A percentile compares a stretch with the other conserved stretches of the same genome.
Evolutionary conservation across 2,888 invertebrate genomes (phyloP).

Genomic region (Hesperia comma): DNA sequence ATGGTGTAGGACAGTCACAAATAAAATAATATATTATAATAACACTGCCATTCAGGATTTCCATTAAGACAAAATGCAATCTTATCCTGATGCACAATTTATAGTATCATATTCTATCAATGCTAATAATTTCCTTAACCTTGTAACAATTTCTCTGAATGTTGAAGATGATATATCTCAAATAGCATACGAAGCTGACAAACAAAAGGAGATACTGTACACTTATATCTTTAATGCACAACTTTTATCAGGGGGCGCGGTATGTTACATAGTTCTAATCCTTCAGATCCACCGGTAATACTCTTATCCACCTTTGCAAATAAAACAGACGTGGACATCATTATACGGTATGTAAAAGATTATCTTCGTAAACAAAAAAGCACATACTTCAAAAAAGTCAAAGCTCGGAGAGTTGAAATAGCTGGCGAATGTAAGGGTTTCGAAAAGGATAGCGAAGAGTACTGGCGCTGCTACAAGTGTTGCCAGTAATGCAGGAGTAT

Average conservation of each 20-base stretch:
- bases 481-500: conserved; percentile 89
- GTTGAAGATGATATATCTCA: not conserved
- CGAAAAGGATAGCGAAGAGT: conserved; percentile 38
- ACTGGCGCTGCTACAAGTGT: conserved; percentile 49
- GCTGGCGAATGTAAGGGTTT: conserved; percentile 43
- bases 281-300: conserved; percentile 47
- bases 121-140: conserved; percentile 5
- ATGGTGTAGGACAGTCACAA: no score
- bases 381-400: conserved; percentile 44
- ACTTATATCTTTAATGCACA: conserved; percentile 40
- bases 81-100: no score
- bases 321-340: conserved; percentile 46
- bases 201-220: not conserved
- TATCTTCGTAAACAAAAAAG: conserved; percentile 49
- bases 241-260: conserved; percentile 50
- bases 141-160: not conserved
- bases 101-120: conserved; percentile 26
- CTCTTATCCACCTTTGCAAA: conserved; percentile 44
- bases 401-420: conserved; percentile 46
- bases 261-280: conserved; percentile 45
- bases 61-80: no score
- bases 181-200: not conserved
- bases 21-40: no score
- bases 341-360: conserved; percentile 46
- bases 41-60: no score